Base-by-base conservation (phyloP, 2,113 vertebrate genomes). In the Nothobranchius kuhntae region DNA sequence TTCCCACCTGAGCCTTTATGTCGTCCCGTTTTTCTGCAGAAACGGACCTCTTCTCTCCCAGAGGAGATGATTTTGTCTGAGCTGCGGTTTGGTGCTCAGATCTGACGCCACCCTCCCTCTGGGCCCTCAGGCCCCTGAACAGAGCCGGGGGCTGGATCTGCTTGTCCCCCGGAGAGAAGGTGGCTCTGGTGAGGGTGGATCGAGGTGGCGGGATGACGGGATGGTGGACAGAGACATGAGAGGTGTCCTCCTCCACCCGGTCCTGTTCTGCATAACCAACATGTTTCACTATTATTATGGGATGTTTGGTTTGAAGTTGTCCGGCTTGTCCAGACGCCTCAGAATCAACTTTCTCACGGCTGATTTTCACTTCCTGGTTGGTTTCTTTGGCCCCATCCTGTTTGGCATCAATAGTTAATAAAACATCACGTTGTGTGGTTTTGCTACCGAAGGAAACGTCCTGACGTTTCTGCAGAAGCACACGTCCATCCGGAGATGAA, bases 51-150 rank as follows among this genome's bases (percentile, higher is more conserved):
- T 86, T 93, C 26, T 90, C 89, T 35, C 90, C 46, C 63, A 88
- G 72, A 90, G 85, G 56, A 82, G 92, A 78, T 5, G 89, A 85
- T 85, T 92, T 95, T 78, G 94, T 93, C 88, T 91, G 90, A 51
- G 92, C 87, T 76, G 94, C 63, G 6, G 81, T 91, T 80, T 94
- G 92, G 1, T 81, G 88, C 56, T 90, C 88, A 8, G 94, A 92
- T 3, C 90, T 79, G 1, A 71, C n/a, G 0, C 80, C 61, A 51
- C 93, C 95, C 80, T 96, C 98, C 82, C 93, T 95, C 45, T 95
- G 86, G 53, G 95, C 93, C 70, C 92, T 93, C 15, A 97, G 86
- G n/a, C 95, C 92, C 48, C 94, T 95, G 40, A 99, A 97, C 56
- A 98, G 92, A 26, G 93, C 90, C 0, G 95, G 94, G 30, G 95